A percentile compares a stretch with the other conserved stretches of the same genome.
Evolutionary conservation across 2,113 vertebrate genomes (phyloP).

Genomic region (Pygoscelis adeliae): DNA sequence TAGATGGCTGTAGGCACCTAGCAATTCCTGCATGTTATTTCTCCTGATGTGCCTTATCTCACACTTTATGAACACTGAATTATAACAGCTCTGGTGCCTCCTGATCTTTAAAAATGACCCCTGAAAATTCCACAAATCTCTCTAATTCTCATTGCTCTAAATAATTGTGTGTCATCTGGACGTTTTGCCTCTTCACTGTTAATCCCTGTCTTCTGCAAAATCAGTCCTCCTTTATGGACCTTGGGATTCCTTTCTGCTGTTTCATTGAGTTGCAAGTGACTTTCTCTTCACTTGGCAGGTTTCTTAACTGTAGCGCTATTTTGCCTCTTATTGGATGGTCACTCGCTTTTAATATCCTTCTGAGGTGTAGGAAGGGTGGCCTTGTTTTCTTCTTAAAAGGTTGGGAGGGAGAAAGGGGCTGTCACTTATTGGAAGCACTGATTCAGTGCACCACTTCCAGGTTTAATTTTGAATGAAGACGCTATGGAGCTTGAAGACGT

Average conservation of each 20-base stretch:
- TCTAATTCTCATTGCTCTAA: not conserved
- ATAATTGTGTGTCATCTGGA: not conserved
- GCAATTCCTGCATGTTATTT: not conserved
- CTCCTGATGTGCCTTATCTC: not conserved
- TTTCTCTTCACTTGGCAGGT: not conserved
- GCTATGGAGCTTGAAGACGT: not conserved
- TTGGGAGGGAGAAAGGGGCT: not conserved
- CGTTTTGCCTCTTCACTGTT: not conserved
- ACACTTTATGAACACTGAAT: not conserved
- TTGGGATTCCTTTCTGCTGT: not conserved
- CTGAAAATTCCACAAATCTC: not conserved
- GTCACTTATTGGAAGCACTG: not conserved
- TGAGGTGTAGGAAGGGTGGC: not conserved
- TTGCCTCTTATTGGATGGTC: not conserved
- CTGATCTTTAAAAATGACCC: not conserved
- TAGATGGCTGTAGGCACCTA: not conserved
- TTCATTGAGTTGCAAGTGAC: not conserved
- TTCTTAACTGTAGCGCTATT: not conserved
- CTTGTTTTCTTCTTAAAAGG: not conserved
- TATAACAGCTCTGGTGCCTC: not conserved
- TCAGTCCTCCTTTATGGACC: not conserved
- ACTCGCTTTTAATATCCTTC: not conserved
- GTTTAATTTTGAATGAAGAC: not conserved
- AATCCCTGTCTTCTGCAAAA: not conserved
- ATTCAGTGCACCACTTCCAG: not conserved